These are phyloP conservation scores for Tetrapedia diversipes DNA, from an alignment of 2,888 invertebrate genomes.

Conservation along the genomic window DNA sequence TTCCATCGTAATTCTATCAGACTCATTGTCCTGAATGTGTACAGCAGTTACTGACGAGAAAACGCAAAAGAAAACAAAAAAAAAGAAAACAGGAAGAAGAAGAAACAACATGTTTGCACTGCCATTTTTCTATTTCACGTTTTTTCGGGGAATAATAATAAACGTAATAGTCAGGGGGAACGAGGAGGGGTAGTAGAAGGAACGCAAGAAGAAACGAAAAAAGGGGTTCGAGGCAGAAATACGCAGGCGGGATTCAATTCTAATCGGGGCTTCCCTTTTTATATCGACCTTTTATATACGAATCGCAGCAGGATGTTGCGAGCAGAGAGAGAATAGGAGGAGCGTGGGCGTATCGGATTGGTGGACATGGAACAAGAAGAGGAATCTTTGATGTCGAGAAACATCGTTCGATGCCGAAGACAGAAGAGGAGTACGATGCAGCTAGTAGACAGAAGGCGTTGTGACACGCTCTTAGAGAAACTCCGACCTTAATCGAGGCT, in stretches of 20 bases:
- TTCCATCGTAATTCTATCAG: constrained; percentile 34
- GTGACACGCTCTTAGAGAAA: constrained; percentile 11
- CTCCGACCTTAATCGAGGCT: constrained; percentile 46
- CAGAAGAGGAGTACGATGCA: constrained; percentile 9
- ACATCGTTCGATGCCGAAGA: constrained; percentile 7
- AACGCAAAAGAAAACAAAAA: not conserved
- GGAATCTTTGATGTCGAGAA: constrained; percentile 1
- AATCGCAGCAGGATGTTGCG: constrained; percentile 55
- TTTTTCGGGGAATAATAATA: constrained; percentile 57
- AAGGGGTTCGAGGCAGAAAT: constrained; percentile 5
- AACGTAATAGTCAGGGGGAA: constrained; percentile 25
- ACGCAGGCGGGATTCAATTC: constrained; percentile 35
- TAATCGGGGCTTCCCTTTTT: constrained; percentile 74
- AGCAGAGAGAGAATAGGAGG: constrained; percentile 1
- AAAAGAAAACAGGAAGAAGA: constrained; percentile 1
- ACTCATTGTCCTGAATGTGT: constrained; percentile 46
- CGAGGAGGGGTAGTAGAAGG: not conserved
- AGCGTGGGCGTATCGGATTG: not conserved
- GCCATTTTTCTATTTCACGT: constrained; percentile 75
- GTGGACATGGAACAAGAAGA: not conserved
- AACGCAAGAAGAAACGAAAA: not conserved
- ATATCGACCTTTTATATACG: constrained; percentile 71
- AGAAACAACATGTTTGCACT: constrained; percentile 68
- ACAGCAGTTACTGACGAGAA: constrained; percentile 49
- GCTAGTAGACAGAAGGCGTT: constrained; percentile 6